phyloP scores from a whole-genome alignment of 2,113 vertebrate species.

The Seriola rivoliana region DNA sequence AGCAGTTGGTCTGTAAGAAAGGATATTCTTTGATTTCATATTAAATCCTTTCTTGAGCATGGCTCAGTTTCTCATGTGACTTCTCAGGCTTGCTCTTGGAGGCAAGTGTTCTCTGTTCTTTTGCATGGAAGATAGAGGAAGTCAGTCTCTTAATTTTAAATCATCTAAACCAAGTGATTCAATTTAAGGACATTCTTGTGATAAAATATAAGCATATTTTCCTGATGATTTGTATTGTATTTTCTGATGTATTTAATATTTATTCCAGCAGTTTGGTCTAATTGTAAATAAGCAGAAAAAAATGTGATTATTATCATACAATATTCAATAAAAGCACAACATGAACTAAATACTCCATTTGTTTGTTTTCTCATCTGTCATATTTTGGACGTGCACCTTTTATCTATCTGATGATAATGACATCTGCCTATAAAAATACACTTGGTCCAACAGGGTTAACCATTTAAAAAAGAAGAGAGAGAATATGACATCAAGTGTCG shows the following conservation, averaged over 20 bases:
- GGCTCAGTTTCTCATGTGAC: slow-evolving; percentile 32
- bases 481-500: slow-evolving; percentile 70
- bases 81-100: slow-evolving; percentile 41
- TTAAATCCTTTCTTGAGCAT: slow-evolving; percentile 18
- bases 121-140: neutral
- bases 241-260: neutral
- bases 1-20: slow-evolving; percentile 16
- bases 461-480: slow-evolving; percentile 46
- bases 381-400: slow-evolving; percentile 12
- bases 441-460: slow-evolving; percentile 44
- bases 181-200: neutral
- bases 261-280: neutral
- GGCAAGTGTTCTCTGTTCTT: neutral
- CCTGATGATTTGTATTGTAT: neutral
- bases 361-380: slow-evolving; percentile 19
- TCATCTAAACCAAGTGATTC: neutral
- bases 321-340: slow-evolving; percentile 10
- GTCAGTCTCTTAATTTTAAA: neutral
- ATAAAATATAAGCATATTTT: neutral
- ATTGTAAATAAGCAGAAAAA: neutral
- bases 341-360: neutral
- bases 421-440: slow-evolving; percentile 50
- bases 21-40: slow-evolving; percentile 18
- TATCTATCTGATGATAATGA: slow-evolving; percentile 35
- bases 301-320: neutral